These are phyloP conservation scores for Metopolophium dirhodum DNA, from an alignment of 1,140 invertebrate genomes.

Conservation along the genomic window DNA sequence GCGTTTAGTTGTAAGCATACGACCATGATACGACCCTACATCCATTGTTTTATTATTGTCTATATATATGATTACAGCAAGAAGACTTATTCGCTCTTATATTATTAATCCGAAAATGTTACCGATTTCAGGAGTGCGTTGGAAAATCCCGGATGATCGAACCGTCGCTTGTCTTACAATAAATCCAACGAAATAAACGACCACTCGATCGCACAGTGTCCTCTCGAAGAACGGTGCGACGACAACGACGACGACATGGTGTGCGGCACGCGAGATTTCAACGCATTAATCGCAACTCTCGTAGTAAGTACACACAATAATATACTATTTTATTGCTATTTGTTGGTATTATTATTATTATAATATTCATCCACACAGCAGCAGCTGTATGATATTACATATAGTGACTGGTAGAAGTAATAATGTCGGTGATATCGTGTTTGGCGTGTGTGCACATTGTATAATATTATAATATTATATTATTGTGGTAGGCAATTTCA, in stretches of 20 bases:
- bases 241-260: background rate
- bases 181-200: background rate
- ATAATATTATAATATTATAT: background rate
- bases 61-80: background rate
- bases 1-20: background rate
- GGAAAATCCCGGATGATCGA: constrained; percentile 48
- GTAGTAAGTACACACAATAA: background rate
- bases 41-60: background rate
- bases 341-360: background rate
- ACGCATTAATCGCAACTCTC: background rate
- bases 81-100: background rate
- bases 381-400: background rate
- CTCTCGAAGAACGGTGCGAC: background rate
- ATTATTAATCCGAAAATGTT: background rate
- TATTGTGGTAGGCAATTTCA: background rate
- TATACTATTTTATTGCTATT: too few species aligned
- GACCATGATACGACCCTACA: background rate
- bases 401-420: background rate
- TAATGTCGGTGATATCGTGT: background rate
- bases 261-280: background rate
- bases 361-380: background rate
- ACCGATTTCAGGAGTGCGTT: constrained; percentile 18
- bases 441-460: background rate
- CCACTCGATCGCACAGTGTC: background rate
- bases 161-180: background rate